Base-by-base conservation (phyloP, 2,888 invertebrate genomes). In the Cheilosia variabilis region DNA sequence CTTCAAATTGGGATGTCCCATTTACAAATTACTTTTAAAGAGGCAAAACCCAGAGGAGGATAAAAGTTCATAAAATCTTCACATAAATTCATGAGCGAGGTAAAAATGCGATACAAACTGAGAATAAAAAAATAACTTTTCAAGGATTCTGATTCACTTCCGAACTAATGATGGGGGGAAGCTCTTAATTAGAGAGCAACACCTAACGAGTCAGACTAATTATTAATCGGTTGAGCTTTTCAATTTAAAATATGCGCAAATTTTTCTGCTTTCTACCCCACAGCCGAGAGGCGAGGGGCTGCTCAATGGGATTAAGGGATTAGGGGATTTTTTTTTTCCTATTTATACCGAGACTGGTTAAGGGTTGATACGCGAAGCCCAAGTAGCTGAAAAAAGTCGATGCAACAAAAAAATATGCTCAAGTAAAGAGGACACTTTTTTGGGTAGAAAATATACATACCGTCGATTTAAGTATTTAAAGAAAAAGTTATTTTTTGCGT, bases 101-200 rank as follows among this genome's bases (percentile, higher is more conserved):
- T 31, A n/a, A n/a, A 19, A 27, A 62, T 9, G 13, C 15, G 17
- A 45, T 31, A 37, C 17, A 24, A 37, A 57, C 19, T 31, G 37
- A 7, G 10, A 19, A 41, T 22, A 47, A 10, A 17, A 47, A 17
- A 47, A n/a, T 2, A 17, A 13, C 3, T 37, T 37, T 10, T 37
- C 13, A 37, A 13, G 37, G 37, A 37, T 37, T 37, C 13, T 17
- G 45, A 7, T 45, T n/a, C 45, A 17, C 5, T 24, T 52, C 2
- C 52, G 5, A 52, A 52, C 24, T 27, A 52, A 24, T 52, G 24
- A 52, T 19, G 57, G 4, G n/a, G 41, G 34, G 17, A 60, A 37
- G n/a, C 19, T 53, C 72, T n/a, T 62, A 60, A 72, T 52, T 72
- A 62, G 72, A 13, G 13, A 37, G 4, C 57, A 34, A 24, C 37